These are phyloP conservation scores for Linurgus olivaceus DNA, from an alignment of 2,797 vertebrate genomes.

Conservation along the genomic window DNA sequence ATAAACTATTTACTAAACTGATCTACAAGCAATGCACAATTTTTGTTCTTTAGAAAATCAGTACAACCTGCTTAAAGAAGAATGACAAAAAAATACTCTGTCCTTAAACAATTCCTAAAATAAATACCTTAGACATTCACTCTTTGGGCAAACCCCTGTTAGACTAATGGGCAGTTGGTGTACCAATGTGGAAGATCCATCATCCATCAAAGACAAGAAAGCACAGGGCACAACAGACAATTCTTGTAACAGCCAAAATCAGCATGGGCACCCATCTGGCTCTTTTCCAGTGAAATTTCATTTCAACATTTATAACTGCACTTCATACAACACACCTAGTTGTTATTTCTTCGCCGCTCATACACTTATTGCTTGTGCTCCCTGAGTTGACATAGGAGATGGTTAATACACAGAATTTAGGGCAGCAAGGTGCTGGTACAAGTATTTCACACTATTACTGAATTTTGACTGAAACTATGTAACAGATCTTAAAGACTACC, in stretches of 20 bases:
- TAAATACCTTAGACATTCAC: neutral
- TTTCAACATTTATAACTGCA: neutral
- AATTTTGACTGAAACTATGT: neutral
- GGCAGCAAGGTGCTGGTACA: neutral
- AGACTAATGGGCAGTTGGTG: neutral
- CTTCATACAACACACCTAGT: accelerated
- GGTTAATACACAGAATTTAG: neutral
- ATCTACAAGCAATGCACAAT: neutral
- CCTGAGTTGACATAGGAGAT: neutral
- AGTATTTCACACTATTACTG: neutral
- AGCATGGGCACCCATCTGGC: neutral
- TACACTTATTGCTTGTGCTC: neutral
- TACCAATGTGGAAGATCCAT: neutral
- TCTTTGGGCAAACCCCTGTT: neutral
- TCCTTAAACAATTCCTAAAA: neutral
- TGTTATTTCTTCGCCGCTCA: neutral
- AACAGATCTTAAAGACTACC: neutral
- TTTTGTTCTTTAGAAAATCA: neutral
- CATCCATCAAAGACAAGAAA: neutral
- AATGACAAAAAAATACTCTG: neutral
- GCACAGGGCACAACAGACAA: neutral
- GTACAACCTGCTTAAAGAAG: neutral
- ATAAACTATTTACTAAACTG: neutral
- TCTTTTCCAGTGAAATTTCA: neutral
- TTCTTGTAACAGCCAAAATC: neutral